Evolutionary conservation across 2,113 vertebrate species (phyloP).

Genomic region (Colossoma macropomum): DNA sequence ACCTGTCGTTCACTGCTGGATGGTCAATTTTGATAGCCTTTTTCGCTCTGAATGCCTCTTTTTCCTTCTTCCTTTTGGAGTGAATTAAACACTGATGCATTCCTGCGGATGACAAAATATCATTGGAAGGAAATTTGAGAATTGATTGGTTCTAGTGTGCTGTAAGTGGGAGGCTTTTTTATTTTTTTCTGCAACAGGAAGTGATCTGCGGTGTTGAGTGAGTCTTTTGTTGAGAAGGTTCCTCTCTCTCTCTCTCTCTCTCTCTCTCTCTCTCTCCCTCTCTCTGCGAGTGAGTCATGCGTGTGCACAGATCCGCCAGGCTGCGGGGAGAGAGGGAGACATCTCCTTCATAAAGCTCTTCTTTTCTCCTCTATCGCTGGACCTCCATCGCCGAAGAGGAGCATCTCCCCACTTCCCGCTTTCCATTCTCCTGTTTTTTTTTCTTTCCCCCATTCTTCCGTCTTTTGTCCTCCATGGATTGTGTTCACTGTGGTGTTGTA

Average conservation of each 20-base stretch:
- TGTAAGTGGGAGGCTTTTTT: constrained; percentile 90
- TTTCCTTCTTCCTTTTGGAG: constrained; percentile 56
- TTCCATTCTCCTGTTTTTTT: constrained; percentile 56
- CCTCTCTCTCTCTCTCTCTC: constrained; percentile 63
- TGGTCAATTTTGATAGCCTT: background rate
- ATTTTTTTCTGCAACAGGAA: constrained; percentile 90
- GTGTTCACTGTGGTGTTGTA: constrained; percentile 56
- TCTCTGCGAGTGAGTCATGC: constrained; percentile 90
- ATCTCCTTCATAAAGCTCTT: constrained; percentile 80
- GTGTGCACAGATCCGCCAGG: constrained; percentile 92
- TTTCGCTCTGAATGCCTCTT: constrained; percentile 1
- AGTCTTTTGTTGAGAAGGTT: constrained; percentile 99
- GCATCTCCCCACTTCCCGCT: constrained; percentile 56
- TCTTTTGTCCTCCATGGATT: constrained; percentile 73
- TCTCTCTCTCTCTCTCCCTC: constrained; percentile 47
- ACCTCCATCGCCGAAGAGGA: constrained; percentile 67
- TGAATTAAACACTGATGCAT: constrained; percentile 68
- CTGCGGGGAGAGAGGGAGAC: constrained; percentile 81
- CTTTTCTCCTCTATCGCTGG: constrained; percentile 71
- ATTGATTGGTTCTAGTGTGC: constrained; percentile 93
- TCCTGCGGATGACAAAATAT: constrained; percentile 77
- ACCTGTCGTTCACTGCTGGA: constrained; percentile 16
- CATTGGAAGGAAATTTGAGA: constrained; percentile 84
- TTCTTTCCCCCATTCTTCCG: constrained; percentile 54
- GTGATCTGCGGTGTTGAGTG: constrained; percentile 98